Percentiles rank a stretch among this genome's conserved stretches.
These are phyloP conservation scores for Drosophila guanche DNA, from an alignment of 1,140 invertebrate species.

Conservation along the genomic window DNA sequence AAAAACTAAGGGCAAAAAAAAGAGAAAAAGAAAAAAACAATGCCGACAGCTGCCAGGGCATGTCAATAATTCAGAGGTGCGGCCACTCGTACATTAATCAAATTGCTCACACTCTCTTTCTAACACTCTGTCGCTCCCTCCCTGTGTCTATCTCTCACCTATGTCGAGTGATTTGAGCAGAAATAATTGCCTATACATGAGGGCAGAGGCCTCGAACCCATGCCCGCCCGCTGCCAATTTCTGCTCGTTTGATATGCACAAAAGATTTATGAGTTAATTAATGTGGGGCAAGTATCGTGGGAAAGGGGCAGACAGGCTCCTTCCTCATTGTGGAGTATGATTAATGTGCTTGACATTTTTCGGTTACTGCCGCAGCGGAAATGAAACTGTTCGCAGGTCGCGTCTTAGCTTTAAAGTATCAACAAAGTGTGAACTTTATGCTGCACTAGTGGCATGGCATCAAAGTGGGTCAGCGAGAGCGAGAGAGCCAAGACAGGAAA, in stretches of 20 bases:
- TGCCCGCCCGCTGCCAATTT: constrained; percentile 39
- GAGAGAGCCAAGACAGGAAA: neutral
- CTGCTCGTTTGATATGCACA: constrained; percentile 71
- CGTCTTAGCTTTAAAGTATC: constrained; percentile 45
- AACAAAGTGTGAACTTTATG: constrained; percentile 22
- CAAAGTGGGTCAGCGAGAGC: constrained; percentile 7
- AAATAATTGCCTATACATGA: constrained; percentile 65
- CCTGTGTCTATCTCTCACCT: constrained; percentile 15
- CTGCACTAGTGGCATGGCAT: constrained; percentile 16
- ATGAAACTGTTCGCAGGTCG: constrained; percentile 23
- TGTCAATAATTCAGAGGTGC: constrained; percentile 69
- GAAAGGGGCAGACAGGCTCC: constrained; percentile 1
- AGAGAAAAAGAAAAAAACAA: too few relatives aligned
- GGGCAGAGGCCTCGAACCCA: neutral
- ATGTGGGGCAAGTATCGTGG: constrained; percentile 50
- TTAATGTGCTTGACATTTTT: constrained; percentile 49
- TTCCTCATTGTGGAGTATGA: constrained; percentile 66
- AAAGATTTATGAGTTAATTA: constrained; percentile 81
- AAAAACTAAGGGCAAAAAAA: constrained; percentile 9
- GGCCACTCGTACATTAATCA: constrained; percentile 62
- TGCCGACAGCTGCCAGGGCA: constrained; percentile 52
- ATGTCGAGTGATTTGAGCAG: constrained; percentile 52
- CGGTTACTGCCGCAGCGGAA: constrained; percentile 27
- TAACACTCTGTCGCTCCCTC: too few relatives aligned
- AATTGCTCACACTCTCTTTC: constrained; percentile 13